These are phyloP conservation scores for Cheilosia impressa DNA, from an alignment of 2,888 invertebrate genomes.

Conservation along the genomic window DNA sequence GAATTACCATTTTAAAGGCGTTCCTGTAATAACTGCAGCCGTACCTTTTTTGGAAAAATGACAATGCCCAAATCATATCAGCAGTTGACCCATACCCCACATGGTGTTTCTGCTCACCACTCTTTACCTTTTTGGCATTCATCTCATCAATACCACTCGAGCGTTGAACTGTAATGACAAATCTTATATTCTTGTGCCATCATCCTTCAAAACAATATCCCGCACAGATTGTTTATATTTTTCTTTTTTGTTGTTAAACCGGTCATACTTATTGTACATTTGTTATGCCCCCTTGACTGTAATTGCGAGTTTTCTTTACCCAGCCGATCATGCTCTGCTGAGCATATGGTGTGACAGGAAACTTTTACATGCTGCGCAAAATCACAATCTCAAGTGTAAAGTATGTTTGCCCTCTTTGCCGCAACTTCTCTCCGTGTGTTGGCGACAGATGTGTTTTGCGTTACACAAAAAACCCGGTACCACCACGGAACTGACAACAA, in stretches of 20 bases:
- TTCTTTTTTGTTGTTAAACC: not conserved
- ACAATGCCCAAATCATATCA: not conserved
- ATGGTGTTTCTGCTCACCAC: not conserved
- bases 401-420: not conserved
- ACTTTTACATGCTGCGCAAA: constrained; percentile 4
- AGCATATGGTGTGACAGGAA: constrained; percentile 25
- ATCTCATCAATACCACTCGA: not conserved
- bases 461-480: not conserved
- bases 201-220: constrained; percentile 1
- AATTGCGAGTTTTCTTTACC: constrained; percentile 24
- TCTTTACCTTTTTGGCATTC: constrained; percentile 2
- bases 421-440: not conserved
- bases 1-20: not conserved
- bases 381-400: constrained; percentile 32
- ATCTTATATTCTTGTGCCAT: not conserved
- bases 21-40: not conserved
- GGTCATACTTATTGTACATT: not conserved
- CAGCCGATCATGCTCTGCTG: constrained; percentile 17
- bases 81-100: constrained; percentile 11
- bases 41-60: not conserved
- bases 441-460: constrained; percentile 28
- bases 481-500: not conserved
- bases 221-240: constrained; percentile 9
- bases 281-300: constrained; percentile 16
- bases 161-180: not conserved